Percentiles rank a stretch among this genome's conserved stretches.
Conservation (phyloP, 2,797 vertebrate genomes). For the Mareca penelope region DNA sequence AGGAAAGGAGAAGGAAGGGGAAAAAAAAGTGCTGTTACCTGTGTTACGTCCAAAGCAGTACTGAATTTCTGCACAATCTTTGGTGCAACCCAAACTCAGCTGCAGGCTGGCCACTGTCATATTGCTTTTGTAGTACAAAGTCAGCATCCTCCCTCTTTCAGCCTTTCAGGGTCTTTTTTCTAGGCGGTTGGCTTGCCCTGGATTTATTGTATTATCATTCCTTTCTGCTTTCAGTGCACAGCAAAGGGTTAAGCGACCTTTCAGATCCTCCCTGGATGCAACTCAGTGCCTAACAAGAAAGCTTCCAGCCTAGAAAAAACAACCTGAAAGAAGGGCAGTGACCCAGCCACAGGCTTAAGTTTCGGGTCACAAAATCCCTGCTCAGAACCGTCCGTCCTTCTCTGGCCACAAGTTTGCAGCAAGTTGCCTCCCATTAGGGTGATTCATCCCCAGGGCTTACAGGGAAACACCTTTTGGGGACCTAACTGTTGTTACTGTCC, state of each 20-base stretch:
- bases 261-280: slow-evolving; percentile 47
- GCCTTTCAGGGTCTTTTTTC: neutral
- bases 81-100: neutral
- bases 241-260: slow-evolving; percentile 32
- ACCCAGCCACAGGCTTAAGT: slow-evolving; percentile 52
- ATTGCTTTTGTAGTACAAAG: neutral
- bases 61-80: neutral
- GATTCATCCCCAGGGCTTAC: neutral
- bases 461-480: slow-evolving; percentile 5
- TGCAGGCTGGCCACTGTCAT: neutral
- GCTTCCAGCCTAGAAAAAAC: slow-evolving; percentile 57
- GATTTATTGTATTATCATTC: slow-evolving; percentile 28
- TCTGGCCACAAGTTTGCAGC: neutral
- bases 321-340: slow-evolving; percentile 62
- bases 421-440: neutral
- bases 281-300: slow-evolving; percentile 44
- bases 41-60: neutral
- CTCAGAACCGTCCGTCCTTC: slow-evolving; percentile 26
- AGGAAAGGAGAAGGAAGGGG: neutral
- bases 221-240: neutral
- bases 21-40: neutral
- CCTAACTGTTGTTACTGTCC: neutral
- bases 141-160: neutral
- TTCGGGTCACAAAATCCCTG: slow-evolving; percentile 48
- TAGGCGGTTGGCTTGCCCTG: neutral